Percentiles rank a stretch among this genome's conserved stretches.
Evolutionary conservation across 2,888 invertebrate species (phyloP).

Genomic region (Limnephilus lunatus): DNA sequence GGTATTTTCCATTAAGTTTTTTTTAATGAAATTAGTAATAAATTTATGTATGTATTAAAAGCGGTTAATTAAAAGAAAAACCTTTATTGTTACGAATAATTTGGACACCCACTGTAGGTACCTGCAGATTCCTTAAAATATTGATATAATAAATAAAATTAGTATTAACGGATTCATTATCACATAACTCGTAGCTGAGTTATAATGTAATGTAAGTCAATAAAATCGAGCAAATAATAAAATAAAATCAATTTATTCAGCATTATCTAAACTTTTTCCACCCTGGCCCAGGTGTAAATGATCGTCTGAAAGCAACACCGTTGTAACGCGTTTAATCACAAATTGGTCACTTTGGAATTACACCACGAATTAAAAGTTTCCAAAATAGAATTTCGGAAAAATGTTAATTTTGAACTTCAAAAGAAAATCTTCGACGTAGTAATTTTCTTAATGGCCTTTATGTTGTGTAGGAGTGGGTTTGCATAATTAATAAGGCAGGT

Average conservation of each 20-base stretch:
- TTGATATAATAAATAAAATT: too few species aligned
- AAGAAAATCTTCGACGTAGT: not conserved
- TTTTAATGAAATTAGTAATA: too few species aligned
- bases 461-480: not conserved
- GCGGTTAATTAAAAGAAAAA: too few species aligned
- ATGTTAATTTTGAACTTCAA: not conserved
- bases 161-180: too few species aligned
- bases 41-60: too few species aligned
- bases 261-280: not conserved
- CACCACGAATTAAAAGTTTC: not conserved
- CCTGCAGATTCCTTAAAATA: too few species aligned
- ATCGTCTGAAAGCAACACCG: not conserved
- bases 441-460: not conserved
- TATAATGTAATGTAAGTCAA: not conserved
- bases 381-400: not conserved
- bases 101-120: too few species aligned
- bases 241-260: not conserved
- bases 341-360: not conserved
- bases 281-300: not conserved
- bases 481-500: not conserved
- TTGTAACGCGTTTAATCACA: not conserved
- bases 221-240: not conserved
- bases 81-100: too few species aligned
- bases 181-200: too few species aligned
- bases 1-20: too few species aligned